Conservation (phyloP, 2,113 vertebrate species). For the Lynx canadensis region DNA sequence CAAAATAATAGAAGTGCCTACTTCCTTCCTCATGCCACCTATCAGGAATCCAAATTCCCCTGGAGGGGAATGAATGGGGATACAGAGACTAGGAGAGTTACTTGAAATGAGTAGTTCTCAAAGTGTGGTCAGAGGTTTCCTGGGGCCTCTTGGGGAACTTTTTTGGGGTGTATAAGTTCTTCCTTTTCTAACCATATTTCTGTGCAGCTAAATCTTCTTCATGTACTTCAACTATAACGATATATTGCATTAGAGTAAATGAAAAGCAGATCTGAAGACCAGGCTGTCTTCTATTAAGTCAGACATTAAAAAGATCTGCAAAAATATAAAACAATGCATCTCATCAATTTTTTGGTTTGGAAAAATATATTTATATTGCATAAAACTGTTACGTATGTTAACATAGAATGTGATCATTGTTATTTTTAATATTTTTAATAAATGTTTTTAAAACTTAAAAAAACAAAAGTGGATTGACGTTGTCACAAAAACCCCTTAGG, state of each 20-base stretch:
- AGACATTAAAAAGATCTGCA: background rate
- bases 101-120: background rate
- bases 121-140: background rate
- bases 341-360: background rate
- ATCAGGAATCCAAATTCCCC: background rate
- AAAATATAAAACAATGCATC: background rate
- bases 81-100: background rate
- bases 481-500: background rate
- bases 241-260: background rate
- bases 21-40: background rate
- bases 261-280: background rate
- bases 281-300: background rate
- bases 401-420: background rate
- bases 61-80: background rate
- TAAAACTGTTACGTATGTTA: slow-evolving; percentile 26
- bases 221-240: background rate
- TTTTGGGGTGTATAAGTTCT: background rate
- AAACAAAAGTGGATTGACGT: background rate
- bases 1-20: background rate
- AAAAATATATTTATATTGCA: background rate
- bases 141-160: background rate
- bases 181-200: background rate
- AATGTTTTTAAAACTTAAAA: slow-evolving; percentile 20
- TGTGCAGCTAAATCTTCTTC: background rate
- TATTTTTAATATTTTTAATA: background rate